Evolutionary conservation across 2,113 vertebrate genomes (phyloP).

Genomic region (Jaculus jaculus): DNA sequence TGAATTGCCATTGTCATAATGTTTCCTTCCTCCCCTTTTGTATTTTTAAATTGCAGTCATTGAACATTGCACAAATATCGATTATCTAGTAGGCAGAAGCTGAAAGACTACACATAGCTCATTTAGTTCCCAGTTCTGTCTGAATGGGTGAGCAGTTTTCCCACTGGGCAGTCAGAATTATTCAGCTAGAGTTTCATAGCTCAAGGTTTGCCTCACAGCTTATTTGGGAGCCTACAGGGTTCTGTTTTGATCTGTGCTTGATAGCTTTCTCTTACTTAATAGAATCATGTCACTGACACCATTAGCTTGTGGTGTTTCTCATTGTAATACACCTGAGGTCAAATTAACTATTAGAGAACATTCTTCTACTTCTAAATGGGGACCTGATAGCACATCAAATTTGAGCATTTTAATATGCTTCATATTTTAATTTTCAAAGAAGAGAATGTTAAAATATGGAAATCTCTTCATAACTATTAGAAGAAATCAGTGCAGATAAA

Average conservation of each 20-base stretch:
- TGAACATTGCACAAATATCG: conserved; percentile 30
- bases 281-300: background rate
- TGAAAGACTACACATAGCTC: conserved; percentile 11
- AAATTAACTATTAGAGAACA: background rate
- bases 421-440: background rate
- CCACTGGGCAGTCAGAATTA: background rate
- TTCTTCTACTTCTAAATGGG: background rate
- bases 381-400: background rate
- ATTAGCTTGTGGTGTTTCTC: conserved; percentile 9
- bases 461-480: background rate
- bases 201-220: background rate
- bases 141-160: conserved; percentile 22
- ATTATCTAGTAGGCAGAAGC: conserved; percentile 16
- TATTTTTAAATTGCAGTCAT: conserved; percentile 56
- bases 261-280: conserved; percentile 7
- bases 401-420: background rate
- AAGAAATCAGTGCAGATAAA: background rate
- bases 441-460: background rate
- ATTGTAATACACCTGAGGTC: background rate
- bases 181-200: background rate
- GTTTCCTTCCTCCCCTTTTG: conserved; percentile 45
- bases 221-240: background rate
- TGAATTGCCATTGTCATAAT: conserved; percentile 39
- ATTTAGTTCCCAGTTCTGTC: conserved; percentile 43
- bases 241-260: background rate